Base-by-base conservation (phyloP, 2,888 invertebrate genomes). In the Hypolimnas misippus region DNA sequence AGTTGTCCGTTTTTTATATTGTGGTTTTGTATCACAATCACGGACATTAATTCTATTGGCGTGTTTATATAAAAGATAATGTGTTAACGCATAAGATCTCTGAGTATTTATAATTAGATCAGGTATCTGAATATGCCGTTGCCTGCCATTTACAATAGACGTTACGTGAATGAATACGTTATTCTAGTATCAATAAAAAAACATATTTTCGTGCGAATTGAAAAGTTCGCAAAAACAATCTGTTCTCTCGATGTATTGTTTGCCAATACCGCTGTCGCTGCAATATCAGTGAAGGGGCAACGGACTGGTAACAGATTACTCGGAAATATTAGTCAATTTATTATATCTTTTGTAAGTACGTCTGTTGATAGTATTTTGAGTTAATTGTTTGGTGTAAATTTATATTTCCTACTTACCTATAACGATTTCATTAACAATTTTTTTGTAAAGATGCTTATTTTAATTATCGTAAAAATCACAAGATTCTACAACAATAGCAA, bases 201-300 rank as follows among this genome's bases (percentile, higher is more conserved):
- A 16, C 81, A 83, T 79, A 76, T 81, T 80, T 76, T 77, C 85
- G 83, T 87, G 87, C 73, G 86, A 87, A 86, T 74, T 73, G 77
- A 81, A 79, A 78, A 76, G 67, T 70, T 68, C 56, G 71, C 76
- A 86, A 87, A 84, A 87, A 86, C 67, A 16, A 57, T 69, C 71
- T 52, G 68, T 63, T 63, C 73, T 63, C 73, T 72, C 69, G 57
- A 71, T 67, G 72, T 68, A 76, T 78, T 78, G 77, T 79, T 71
- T 63, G 57, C 42, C 38, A 56, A 44, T 54, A 40, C 29, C 66
- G 70, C 70, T 62, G 66, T 35, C 66, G 70, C 70, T 63, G 66
- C 49, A 57, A 49, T 53, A 38, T 52, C 46, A 54, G 38, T 53
- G 62, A 67, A 46, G 40, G 56, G 51, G 61, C 16, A 19, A 54